Evolutionary conservation across 2,888 invertebrate genomes (phyloP).

Genomic region (Drosophila kuntzei): DNA sequence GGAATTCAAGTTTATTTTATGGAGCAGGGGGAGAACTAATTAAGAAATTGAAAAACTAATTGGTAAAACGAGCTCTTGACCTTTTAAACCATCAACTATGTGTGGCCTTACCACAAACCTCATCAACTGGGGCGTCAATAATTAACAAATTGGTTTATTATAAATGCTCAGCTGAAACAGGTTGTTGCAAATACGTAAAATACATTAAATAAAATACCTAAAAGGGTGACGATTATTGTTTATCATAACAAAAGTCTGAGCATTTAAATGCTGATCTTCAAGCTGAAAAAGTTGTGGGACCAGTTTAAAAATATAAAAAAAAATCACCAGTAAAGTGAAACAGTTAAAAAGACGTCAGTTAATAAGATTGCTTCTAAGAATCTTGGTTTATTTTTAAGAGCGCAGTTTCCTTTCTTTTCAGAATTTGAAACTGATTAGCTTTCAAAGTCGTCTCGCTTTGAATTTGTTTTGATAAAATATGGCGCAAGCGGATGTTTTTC

Average conservation of each 20-base stretch:
- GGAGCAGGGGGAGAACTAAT: slow-evolving; percentile 8
- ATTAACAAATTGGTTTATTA: slow-evolving; percentile 28
- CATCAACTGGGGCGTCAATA: slow-evolving; percentile 5
- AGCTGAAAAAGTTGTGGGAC: slow-evolving; percentile 26
- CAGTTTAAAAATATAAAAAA: slow-evolving; percentile 30
- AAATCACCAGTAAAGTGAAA: background rate
- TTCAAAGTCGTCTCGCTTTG: slow-evolving; percentile 1
- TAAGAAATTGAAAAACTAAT: slow-evolving; percentile 16
- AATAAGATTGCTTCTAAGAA: slow-evolving; percentile 47
- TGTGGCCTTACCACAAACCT: slow-evolving; percentile 8
- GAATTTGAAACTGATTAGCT: slow-evolving; percentile 20
- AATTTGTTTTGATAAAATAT: slow-evolving; percentile 20
- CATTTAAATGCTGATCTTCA: slow-evolving; percentile 15
- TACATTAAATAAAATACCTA: too few relatives aligned
- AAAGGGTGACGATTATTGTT: slow-evolving; percentile 41
- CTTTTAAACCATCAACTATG: slow-evolving; percentile 3
- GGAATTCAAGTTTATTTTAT: background rate
- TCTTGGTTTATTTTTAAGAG: slow-evolving; percentile 19
- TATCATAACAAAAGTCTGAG: slow-evolving; percentile 26
- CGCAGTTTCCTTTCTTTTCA: slow-evolving; percentile 29
- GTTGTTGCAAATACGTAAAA: slow-evolving; percentile 18
- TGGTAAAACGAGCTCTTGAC: slow-evolving; percentile 19
- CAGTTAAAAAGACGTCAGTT: background rate
- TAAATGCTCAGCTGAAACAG: slow-evolving; percentile 28
- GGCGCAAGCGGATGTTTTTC: slow-evolving; percentile 42